phyloP scores from a whole-genome alignment of 2,888 invertebrate genomes.

The Polyommatus icarus region DNA sequence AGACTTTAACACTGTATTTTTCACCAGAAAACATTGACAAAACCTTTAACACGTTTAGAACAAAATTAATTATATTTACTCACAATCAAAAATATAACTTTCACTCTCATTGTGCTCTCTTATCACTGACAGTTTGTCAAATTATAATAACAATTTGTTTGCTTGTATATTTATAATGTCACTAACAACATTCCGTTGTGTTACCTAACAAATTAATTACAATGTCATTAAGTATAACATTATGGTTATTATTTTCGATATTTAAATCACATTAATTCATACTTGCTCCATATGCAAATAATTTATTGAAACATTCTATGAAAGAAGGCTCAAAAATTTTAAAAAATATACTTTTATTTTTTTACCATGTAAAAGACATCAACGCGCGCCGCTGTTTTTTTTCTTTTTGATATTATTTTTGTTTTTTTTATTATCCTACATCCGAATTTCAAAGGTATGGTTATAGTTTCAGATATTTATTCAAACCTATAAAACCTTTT shows the following conservation, averaged over 20 bases:
- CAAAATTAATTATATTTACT: neutral
- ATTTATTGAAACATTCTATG: no score
- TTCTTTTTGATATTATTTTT: neutral
- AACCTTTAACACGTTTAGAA: no score
- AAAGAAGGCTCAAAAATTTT: neutral
- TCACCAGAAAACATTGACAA: no score
- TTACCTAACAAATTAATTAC: conserved; percentile 11
- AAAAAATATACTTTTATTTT: neutral
- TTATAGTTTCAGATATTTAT: no score
- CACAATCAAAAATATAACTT: neutral
- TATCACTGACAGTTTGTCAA: neutral
- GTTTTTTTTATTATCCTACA: no score
- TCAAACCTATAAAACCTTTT: no score
- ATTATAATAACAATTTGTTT: neutral
- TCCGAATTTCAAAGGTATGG: no score
- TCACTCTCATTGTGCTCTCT: neutral
- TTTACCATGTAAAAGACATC: neutral
- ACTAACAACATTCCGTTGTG: conserved; percentile 18
- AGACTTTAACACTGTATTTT: no score
- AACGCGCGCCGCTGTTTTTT: neutral
- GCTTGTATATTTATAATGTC: conserved; percentile 15
- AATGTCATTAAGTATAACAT: neutral
- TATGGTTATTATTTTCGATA: neutral
- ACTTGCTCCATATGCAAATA: neutral
- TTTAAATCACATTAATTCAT: conserved; percentile 1